Conservation (phyloP, 2,888 invertebrate genomes). For the Seira sanloemensis region DNA sequence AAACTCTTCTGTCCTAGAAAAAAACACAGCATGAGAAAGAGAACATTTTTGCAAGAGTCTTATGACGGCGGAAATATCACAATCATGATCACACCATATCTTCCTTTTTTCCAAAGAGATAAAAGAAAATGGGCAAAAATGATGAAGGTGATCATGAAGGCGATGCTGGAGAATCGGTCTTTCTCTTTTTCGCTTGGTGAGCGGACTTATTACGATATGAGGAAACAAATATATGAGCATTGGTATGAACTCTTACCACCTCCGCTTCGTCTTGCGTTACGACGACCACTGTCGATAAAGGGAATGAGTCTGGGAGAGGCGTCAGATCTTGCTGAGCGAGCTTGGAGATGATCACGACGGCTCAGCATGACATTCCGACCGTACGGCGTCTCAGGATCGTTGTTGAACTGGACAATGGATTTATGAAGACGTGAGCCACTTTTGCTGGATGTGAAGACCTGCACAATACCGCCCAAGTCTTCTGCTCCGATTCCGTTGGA, state of each 20-base stretch:
- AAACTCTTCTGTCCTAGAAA: not conserved
- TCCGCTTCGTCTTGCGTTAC: slow-evolving; percentile 11
- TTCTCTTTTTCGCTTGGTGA: not conserved
- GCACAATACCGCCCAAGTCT: slow-evolving; percentile 55
- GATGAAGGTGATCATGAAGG: not conserved
- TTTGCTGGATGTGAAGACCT: slow-evolving; percentile 72
- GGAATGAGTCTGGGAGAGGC: slow-evolving; percentile 2
- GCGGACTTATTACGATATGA: not conserved
- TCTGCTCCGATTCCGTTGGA: not conserved
- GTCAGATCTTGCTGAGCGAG: slow-evolving; percentile 1
- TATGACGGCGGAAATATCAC: not conserved
- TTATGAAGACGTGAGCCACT: slow-evolving; percentile 71
- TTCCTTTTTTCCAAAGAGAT: not conserved
- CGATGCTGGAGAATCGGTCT: not conserved
- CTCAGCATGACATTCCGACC: slow-evolving; percentile 51
- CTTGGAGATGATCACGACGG: slow-evolving; percentile 37
- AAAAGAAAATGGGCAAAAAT: not conserved
- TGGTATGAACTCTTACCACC: not conserved
- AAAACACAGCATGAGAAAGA: not conserved
- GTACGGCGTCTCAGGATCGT: slow-evolving; percentile 45
- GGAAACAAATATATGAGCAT: not conserved
- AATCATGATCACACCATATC: not conserved
- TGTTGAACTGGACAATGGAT: slow-evolving; percentile 70
- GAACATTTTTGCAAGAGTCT: too few relatives aligned
- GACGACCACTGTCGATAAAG: slow-evolving; percentile 3